These are phyloP conservation scores for Cebidichthys violaceus DNA, from an alignment of 2,113 vertebrate species.

Conservation along the genomic window DNA sequence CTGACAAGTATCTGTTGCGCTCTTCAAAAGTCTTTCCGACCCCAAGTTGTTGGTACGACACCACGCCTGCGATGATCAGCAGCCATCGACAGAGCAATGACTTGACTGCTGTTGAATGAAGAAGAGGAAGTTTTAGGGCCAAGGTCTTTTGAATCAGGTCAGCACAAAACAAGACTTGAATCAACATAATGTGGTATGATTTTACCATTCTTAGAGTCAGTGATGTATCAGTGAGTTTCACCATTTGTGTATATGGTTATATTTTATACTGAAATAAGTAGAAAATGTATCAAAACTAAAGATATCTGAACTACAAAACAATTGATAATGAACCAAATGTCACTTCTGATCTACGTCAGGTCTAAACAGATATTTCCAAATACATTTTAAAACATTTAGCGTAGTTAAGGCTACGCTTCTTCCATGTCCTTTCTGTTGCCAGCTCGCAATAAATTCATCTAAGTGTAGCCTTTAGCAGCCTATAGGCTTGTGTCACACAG, in stretches of 20 bases:
- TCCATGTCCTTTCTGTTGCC: constrained; percentile 34
- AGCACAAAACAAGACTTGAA: background rate
- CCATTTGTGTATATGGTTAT: background rate
- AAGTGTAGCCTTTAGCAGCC: constrained; percentile 70
- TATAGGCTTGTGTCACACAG: constrained; percentile 61
- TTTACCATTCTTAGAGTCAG: background rate
- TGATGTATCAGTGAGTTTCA: background rate
- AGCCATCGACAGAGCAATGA: background rate
- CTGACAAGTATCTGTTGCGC: background rate
- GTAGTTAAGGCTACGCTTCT: background rate
- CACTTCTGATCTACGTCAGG: background rate
- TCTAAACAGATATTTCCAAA: background rate
- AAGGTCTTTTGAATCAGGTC: background rate
- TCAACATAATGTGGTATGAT: background rate
- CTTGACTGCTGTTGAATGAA: constrained; percentile 10
- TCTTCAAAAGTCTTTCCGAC: background rate
- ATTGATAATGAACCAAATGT: constrained; percentile 5
- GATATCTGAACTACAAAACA: background rate
- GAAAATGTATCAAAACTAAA: background rate
- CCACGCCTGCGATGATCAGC: background rate
- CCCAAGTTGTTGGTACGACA: background rate
- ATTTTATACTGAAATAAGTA: background rate
- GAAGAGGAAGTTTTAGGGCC: background rate
- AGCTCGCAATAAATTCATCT: constrained; percentile 58
- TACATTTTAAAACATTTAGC: constrained; percentile 20